phyloP scores from a whole-genome alignment of 2,113 vertebrate genomes.

The Zosterops japonicus region DNA sequence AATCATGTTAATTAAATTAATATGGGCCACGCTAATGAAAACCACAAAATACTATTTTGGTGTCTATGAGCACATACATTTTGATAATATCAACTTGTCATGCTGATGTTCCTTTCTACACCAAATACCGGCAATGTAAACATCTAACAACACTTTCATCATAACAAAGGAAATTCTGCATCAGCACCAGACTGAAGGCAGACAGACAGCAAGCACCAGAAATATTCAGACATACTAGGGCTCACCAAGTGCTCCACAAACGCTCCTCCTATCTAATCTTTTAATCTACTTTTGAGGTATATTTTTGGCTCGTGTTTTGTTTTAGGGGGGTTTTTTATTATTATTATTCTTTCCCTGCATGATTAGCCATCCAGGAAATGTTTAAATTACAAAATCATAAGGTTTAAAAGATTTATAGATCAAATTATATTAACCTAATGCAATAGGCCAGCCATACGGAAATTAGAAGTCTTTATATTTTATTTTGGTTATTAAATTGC shows the following conservation, averaged over 20 bases:
- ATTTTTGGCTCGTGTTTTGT: conserved; percentile 45
- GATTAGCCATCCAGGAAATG: conserved; percentile 84
- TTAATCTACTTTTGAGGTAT: conserved; percentile 63
- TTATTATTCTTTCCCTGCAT: conserved; percentile 71
- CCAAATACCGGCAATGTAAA: conserved; percentile 31
- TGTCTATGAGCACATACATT: conserved; percentile 55
- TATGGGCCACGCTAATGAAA: conserved; percentile 69
- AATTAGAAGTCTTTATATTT: conserved; percentile 77
- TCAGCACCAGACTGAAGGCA: conserved; percentile 46
- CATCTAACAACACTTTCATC: conserved; percentile 55
- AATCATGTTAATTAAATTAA: conserved; percentile 77
- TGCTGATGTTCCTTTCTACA: conserved; percentile 21
- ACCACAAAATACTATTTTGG: conserved; percentile 66
- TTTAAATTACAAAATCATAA: conserved; percentile 82
- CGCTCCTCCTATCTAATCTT: conserved; percentile 17
- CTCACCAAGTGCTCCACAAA: conserved; percentile 12
- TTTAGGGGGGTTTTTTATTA: not conserved
- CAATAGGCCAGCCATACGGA: conserved; percentile 76
- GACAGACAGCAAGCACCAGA: conserved; percentile 49
- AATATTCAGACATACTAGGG: conserved; percentile 33
- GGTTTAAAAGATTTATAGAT: conserved; percentile 80
- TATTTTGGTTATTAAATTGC: conserved; percentile 76
- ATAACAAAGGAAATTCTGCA: conserved; percentile 73
- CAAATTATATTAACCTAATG: conserved; percentile 80
- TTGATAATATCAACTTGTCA: conserved; percentile 64